phyloP scores from a whole-genome alignment of 2,888 invertebrate species.

The Xestia sexstrigata region DNA sequence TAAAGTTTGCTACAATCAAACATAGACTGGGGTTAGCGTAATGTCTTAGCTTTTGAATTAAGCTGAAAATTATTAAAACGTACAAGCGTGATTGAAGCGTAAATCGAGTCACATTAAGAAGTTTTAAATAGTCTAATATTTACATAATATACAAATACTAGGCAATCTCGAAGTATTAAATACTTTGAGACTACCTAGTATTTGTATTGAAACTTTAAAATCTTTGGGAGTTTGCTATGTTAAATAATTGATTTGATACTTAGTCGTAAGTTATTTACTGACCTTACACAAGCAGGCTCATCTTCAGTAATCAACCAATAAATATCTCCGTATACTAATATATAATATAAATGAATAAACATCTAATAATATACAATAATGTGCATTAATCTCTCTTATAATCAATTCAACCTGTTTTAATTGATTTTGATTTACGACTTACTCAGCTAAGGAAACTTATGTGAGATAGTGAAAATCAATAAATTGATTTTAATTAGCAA shows the following conservation, averaged over 20 bases:
- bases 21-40: neutral
- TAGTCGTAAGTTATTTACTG: neutral
- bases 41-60: neutral
- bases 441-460: constrained; percentile 28
- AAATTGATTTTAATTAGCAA: constrained; percentile 59
- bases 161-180: too few relatives aligned
- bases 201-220: too few relatives aligned
- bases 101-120: neutral
- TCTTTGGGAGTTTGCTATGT: neutral
- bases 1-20: neutral
- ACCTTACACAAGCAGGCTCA: constrained; percentile 25
- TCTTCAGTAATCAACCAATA: constrained; percentile 66
- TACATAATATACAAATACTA: too few relatives aligned
- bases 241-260: neutral
- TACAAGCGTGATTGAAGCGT: neutral
- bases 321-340: constrained; percentile 10
- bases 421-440: constrained; percentile 74
- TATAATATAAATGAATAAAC: constrained; percentile 65
- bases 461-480: constrained; percentile 43
- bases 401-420: constrained; percentile 71
- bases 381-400: constrained; percentile 72
- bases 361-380: constrained; percentile 73
- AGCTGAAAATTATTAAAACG: neutral
- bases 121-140: neutral
- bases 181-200: too few relatives aligned